Evolutionary conservation across 2,113 vertebrate species (phyloP), one percentile per base, ranked within the genome.

Genomic region (Eudorcas thomsonii): DNA sequence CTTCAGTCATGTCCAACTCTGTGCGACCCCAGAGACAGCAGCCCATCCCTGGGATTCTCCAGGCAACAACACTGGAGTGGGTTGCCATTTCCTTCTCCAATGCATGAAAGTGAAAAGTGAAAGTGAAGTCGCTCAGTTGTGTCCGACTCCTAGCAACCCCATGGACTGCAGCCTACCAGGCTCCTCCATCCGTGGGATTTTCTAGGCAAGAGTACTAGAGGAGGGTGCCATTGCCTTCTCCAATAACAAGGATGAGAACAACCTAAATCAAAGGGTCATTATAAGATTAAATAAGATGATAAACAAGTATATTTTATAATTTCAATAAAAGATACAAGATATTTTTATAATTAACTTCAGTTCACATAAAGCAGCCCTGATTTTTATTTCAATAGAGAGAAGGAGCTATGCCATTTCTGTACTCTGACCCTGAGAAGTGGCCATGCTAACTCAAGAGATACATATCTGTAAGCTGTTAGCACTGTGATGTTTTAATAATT

Each of bases 331-430:
- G 60, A 6, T 17, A 80, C 2, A 39, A 81, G 39, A 11, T 59
- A 52, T 89, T 96, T 96, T 93, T n/a, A 43, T 71, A 50, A 87
- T 50, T 91, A 78, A 26, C 10, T 74, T 96, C 13, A 43, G 28
- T 89, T 93, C 84, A 83, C 5, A 96, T 86, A 93, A 87, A 77
- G 39, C 19, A 67, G 36, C 36, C 25, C 59, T 81, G n/a, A 43
- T 62, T 74, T 77, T 89, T 96, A 89, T 94, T 85, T 90, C 19
- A 25, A 14, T 62, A 11, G 30, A 77, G 50, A 78, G 28, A 93
- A 26, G 15, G 7, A 91, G 19, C 39, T 48, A 50, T 54, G 39
- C 28, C 48, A 54, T 83, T 95, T 96, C 77, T 95, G 16, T 60
- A 36, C 60, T 95, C n/a, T 77, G 80, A 90, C n/a, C 26, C n/a